A percentile compares a stretch with the other conserved stretches of the same genome.
Evolutionary conservation across 2,113 vertebrate species (phyloP).

Genomic region (Helogale parvula): DNA sequence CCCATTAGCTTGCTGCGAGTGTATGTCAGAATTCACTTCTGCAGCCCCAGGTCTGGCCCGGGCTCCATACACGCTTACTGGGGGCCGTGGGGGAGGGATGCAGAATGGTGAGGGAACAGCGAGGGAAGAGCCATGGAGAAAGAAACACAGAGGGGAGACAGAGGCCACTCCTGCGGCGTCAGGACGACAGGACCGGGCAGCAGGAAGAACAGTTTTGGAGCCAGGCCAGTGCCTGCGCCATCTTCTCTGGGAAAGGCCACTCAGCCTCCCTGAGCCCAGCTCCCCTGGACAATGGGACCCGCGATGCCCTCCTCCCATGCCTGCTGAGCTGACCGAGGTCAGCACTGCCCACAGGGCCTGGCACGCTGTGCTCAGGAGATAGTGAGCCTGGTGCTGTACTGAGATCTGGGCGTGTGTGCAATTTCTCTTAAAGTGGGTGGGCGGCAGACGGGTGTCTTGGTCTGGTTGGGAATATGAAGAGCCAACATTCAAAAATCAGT

Average conservation of each 20-base stretch:
- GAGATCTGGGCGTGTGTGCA: rapidly evolving
- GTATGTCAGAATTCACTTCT: too few relatives aligned
- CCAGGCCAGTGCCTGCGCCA: rapidly evolving
- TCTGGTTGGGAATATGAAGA: background rate
- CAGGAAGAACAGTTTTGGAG: background rate
- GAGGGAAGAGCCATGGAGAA: background rate
- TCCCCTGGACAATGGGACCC: background rate
- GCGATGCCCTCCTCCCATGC: rapidly evolving
- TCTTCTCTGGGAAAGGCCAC: rapidly evolving
- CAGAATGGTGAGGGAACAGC: rapidly evolving
- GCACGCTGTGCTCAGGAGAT: rapidly evolving
- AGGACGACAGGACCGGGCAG: rapidly evolving
- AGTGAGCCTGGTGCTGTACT: rapidly evolving
- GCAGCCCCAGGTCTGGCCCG: background rate
- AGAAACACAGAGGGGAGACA: rapidly evolving
- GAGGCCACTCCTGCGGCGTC: background rate
- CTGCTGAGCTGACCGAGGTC: background rate
- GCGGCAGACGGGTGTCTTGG: rapidly evolving
- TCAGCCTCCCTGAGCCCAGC: background rate
- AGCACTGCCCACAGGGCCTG: background rate
- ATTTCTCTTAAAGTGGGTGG: rapidly evolving
- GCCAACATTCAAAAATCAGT: background rate
- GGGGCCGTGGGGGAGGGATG: background rate
- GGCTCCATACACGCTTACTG: background rate
- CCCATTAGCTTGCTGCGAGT: background rate